These are phyloP conservation scores for Oegoconia quadripuncta DNA, from an alignment of 2,888 invertebrate species.

Conservation along the genomic window DNA sequence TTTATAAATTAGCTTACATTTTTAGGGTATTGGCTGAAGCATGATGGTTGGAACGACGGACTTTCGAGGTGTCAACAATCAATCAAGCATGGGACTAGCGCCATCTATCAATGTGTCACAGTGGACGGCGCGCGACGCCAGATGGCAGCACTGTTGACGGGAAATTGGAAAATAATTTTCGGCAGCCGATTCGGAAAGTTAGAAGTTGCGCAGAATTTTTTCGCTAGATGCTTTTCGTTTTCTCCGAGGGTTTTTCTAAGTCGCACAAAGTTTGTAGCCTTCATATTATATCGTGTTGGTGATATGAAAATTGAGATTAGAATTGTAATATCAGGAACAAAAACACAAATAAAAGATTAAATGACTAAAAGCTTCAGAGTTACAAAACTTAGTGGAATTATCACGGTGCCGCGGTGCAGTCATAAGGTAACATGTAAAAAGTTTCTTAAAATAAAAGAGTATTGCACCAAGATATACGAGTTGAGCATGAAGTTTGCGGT, in stretches of 20 bases:
- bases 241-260: not conserved
- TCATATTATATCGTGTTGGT: no score
- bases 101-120: conserved; percentile 74
- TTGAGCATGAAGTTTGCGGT: conserved; percentile 11
- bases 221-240: not conserved
- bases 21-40: not conserved
- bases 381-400: not conserved
- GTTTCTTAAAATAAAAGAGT: conserved; percentile 2
- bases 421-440: conserved; percentile 5
- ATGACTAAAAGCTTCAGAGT: no score
- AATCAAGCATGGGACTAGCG: conserved; percentile 66
- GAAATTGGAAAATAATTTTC: conserved; percentile 72
- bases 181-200: conserved; percentile 19
- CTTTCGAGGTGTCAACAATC: conserved; percentile 56
- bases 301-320: no score
- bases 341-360: no score
- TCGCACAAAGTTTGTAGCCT: not conserved
- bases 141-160: conserved; percentile 63
- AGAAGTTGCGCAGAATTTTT: not conserved
- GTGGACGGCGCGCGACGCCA: conserved; percentile 51
- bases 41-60: conserved; percentile 1
- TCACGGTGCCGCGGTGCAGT: not conserved
- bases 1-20: conserved; percentile 1
- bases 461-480: conserved; percentile 12
- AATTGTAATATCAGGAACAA: no score